Percentiles rank a stretch among this genome's conserved stretches.
Conservation (phyloP, 2,888 invertebrate genomes). For the Chloromyia formosa region DNA sequence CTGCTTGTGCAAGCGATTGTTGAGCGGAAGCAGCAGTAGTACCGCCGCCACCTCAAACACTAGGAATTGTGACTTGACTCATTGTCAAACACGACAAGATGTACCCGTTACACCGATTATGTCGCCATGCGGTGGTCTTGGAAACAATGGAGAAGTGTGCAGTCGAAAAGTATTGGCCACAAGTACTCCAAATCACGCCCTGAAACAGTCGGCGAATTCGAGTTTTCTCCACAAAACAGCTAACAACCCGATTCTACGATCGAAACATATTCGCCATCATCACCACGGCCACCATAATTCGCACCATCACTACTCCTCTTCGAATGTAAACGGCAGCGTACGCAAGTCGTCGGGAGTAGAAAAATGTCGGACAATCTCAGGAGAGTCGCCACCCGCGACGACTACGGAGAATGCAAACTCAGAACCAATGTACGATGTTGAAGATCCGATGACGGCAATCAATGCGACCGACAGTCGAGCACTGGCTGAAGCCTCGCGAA, state of each 20-base stretch:
- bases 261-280: conserved; percentile 60
- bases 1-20: conserved; percentile 62
- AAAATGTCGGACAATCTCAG: conserved; percentile 20
- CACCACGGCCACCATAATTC: conserved; percentile 52
- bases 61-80: conserved; percentile 50
- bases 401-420: conserved; percentile 34
- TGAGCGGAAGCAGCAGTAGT: conserved; percentile 50
- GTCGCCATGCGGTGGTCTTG: not conserved
- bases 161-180: conserved; percentile 35
- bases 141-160: conserved; percentile 11
- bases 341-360: not conserved
- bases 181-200: conserved; percentile 44
- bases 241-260: conserved; percentile 60
- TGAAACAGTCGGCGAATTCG: conserved; percentile 46
- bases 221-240: conserved; percentile 59
- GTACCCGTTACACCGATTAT: not conserved
- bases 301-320: conserved; percentile 42
- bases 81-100: conserved; percentile 52
- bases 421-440: conserved; percentile 41
- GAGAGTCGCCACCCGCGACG: conserved; percentile 27
- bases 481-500: conserved; percentile 88
- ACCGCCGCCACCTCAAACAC: too few relatives aligned
- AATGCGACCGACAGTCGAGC: conserved; percentile 73
- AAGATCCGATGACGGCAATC: conserved; percentile 60
- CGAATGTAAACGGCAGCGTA: conserved; percentile 42